Conservation (phyloP, 2,888 invertebrate genomes). For the Limenitis arthemis region DNA sequence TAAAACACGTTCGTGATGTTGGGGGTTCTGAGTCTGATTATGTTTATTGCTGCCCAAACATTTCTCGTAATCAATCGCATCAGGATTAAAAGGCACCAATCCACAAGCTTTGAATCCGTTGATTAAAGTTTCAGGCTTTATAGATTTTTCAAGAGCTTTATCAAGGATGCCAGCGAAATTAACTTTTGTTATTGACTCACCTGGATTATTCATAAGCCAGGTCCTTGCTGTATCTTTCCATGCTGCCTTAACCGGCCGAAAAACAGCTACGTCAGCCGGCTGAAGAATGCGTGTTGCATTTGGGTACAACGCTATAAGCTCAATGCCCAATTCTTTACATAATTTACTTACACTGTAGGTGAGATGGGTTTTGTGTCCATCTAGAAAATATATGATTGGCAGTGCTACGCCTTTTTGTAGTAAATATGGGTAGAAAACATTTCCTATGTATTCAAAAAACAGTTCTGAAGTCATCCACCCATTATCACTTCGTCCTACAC, state of each 20-base stretch:
- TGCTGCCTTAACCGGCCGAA: conserved; percentile 22
- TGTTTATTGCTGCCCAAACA: too few relatives aligned
- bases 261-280: conserved; percentile 33
- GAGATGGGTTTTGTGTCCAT: conserved; percentile 31
- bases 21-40: too few relatives aligned
- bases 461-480: conserved; percentile 34
- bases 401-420: background rate
- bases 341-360: conserved; percentile 27
- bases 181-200: conserved; percentile 17
- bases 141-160: too few relatives aligned
- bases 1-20: too few relatives aligned
- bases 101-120: too few relatives aligned
- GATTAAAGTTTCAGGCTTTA: too few relatives aligned
- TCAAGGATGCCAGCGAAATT: conserved; percentile 16
- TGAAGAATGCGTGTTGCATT: conserved; percentile 26
- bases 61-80: too few relatives aligned
- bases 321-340: conserved; percentile 25
- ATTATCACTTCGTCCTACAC: conserved; percentile 30
- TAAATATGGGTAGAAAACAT: conserved; percentile 9
- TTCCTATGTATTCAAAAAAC: conserved; percentile 32
- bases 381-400: conserved; percentile 31
- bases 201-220: conserved; percentile 13
- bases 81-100: too few relatives aligned
- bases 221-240: conserved; percentile 15
- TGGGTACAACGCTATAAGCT: conserved; percentile 30